phyloP scores from a whole-genome alignment of 2,888 invertebrate genomes.

The Nymphalis c-album region DNA sequence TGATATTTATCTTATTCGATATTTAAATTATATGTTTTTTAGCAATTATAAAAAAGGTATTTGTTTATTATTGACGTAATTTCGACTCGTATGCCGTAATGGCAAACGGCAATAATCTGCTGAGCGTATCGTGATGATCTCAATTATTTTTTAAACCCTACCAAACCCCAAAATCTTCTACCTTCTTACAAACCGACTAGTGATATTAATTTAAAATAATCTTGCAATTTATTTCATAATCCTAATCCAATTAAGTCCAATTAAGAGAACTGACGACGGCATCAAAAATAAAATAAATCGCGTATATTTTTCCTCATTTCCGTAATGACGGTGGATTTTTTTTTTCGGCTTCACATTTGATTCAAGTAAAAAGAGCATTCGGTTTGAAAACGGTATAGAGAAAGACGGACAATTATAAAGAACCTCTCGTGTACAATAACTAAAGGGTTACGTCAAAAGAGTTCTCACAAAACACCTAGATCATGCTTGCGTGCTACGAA shows the following conservation, averaged over 20 bases:
- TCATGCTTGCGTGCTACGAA: conserved; percentile 16
- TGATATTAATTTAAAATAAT: conserved; percentile 5
- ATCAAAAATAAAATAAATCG: conserved; percentile 1
- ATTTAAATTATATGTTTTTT: no score
- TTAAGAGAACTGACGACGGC: conserved; percentile 7
- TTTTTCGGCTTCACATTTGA: conserved; percentile 1
- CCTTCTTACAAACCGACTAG: not conserved
- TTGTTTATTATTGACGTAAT: no score
- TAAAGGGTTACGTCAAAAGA: not conserved
- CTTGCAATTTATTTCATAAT: not conserved
- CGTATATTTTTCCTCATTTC: conserved; percentile 12
- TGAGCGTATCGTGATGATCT: no score
- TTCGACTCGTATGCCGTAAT: no score
- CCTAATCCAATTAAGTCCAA: conserved; percentile 10
- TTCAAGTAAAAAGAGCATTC: not conserved
- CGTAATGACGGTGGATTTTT: conserved; percentile 8
- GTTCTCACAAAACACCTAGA: conserved; percentile 18
- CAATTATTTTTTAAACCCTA: no score
- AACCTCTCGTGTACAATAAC: not conserved
- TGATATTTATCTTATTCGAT: no score
- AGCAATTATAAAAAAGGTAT: no score
- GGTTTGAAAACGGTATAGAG: not conserved
- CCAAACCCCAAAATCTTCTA: not conserved
- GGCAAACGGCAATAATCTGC: no score
- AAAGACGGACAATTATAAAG: not conserved